These are phyloP conservation scores for Ciona savignyi DNA, from an alignment of 23 tunicate species.

Conservation along the genomic window DNA sequence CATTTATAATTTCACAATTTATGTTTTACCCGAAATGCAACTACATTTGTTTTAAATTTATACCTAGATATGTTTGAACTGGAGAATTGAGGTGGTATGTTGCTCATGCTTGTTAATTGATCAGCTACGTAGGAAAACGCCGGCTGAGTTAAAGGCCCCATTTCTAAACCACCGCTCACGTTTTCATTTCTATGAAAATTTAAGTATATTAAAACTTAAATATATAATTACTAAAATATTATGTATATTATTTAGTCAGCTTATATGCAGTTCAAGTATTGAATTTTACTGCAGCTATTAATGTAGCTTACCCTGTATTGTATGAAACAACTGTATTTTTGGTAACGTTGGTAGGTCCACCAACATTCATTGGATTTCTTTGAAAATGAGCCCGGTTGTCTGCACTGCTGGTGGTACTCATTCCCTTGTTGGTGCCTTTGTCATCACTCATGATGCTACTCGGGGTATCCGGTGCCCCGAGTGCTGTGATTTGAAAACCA, in stretches of 20 bases:
- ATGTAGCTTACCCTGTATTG: constrained; percentile 25
- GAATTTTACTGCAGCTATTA: not conserved
- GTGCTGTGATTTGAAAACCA: constrained; percentile 20
- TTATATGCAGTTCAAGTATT: too few species aligned
- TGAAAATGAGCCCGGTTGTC: constrained; percentile 4
- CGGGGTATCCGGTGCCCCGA: not conserved
- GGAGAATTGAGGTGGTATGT: constrained; percentile 66
- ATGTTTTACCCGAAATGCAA: too few species aligned
- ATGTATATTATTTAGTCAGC: not conserved
- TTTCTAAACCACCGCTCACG: not conserved
- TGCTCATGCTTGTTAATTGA: constrained; percentile 53
- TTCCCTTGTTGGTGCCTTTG: not conserved
- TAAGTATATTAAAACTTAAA: not conserved
- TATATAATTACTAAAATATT: not conserved
- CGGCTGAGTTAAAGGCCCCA: constrained; percentile 4
- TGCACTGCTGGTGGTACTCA: constrained; percentile 5
- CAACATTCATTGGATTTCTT: not conserved
- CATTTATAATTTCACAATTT: too few species aligned
- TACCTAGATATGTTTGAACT: constrained; percentile 20
- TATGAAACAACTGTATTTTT: constrained; percentile 19
- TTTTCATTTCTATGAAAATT: constrained; percentile 16
- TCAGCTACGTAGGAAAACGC: constrained; percentile 84
- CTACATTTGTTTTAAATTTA: too few species aligned
- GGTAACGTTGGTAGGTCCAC: constrained; percentile 11
- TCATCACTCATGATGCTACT: constrained; percentile 9